A percentile compares a stretch with the other conserved stretches of the same genome.
Conservation (phyloP, 2,113 vertebrate species). For the Macaca fascicularis region DNA sequence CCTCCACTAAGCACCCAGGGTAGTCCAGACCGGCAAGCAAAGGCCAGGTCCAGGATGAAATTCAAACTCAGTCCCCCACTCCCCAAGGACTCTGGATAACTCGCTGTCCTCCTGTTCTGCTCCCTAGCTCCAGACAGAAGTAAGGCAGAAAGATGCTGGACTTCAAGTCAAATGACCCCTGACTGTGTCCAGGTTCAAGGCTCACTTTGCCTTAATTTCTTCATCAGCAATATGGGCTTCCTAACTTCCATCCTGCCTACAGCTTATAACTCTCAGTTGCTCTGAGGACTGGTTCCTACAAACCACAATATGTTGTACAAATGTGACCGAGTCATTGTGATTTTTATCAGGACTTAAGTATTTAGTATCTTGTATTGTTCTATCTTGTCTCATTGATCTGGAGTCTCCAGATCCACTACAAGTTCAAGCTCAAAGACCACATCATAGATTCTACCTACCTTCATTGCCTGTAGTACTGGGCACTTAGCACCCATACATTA, state of each 20-base stretch:
- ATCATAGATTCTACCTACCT: background rate
- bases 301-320: background rate
- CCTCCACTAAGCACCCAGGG: background rate
- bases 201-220: background rate
- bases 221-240: background rate
- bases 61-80: background rate
- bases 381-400: background rate
- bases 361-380: background rate
- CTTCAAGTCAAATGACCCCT: background rate
- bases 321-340: background rate
- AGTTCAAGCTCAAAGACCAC: background rate
- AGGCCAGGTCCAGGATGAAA: background rate
- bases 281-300: background rate
- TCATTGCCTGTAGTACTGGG: background rate
- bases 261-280: background rate
- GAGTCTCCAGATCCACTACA: background rate
- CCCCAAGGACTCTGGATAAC: background rate
- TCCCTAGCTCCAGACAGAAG: background rate
- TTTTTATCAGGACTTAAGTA: background rate
- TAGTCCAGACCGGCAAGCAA: background rate
- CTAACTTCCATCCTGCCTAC: background rate
- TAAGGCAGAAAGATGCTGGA: background rate
- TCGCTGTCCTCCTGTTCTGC: background rate
- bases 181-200: background rate
- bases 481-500: background rate